These are phyloP conservation scores for Polietes domitor DNA, from an alignment of 2,888 invertebrate species.

Conservation along the genomic window DNA sequence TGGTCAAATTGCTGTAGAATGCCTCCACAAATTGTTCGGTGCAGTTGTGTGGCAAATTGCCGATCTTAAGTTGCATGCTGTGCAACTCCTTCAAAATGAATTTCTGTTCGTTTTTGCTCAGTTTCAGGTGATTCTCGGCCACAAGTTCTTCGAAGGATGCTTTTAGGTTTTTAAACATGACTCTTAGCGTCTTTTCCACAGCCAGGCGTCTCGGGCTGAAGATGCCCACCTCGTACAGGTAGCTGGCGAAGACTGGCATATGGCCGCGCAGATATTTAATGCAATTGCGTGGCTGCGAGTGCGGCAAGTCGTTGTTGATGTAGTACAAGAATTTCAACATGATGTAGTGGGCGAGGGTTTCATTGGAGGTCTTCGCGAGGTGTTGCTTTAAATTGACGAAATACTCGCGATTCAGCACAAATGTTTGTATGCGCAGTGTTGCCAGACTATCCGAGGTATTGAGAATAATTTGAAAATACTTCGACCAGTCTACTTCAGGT, in stretches of 20 bases:
- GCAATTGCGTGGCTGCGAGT: conserved; percentile 65
- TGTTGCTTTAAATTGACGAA: conserved; percentile 67
- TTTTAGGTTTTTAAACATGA: conserved; percentile 67
- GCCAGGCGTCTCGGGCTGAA: conserved; percentile 67
- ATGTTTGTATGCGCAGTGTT: conserved; percentile 69
- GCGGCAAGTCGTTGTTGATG: conserved; percentile 71
- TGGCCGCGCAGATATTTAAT: conserved; percentile 72
- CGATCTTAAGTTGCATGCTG: conserved; percentile 72
- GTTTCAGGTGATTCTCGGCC: conserved; percentile 69
- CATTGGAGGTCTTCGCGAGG: conserved; percentile 70
- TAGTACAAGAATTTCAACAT: conserved; percentile 74
- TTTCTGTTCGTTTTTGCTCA: conserved; percentile 65
- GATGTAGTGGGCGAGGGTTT: conserved; percentile 74
- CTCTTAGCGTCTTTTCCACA: conserved; percentile 68
- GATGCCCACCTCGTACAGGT: conserved; percentile 71
- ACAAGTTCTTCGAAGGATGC: conserved; percentile 68
- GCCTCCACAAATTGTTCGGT: conserved; percentile 59
- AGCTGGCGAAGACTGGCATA: conserved; percentile 74
- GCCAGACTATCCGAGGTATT: conserved; percentile 37
- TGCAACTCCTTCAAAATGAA: conserved; percentile 71
- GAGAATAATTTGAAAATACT: conserved; percentile 69
- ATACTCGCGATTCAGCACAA: conserved; percentile 67
- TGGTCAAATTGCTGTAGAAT: conserved; percentile 66
- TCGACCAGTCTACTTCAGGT: conserved; percentile 72
- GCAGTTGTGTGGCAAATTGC: conserved; percentile 71